These are phyloP conservation scores for Phyllotis vaccarum DNA, from an alignment of 2,797 vertebrate species.

Conservation along the genomic window DNA sequence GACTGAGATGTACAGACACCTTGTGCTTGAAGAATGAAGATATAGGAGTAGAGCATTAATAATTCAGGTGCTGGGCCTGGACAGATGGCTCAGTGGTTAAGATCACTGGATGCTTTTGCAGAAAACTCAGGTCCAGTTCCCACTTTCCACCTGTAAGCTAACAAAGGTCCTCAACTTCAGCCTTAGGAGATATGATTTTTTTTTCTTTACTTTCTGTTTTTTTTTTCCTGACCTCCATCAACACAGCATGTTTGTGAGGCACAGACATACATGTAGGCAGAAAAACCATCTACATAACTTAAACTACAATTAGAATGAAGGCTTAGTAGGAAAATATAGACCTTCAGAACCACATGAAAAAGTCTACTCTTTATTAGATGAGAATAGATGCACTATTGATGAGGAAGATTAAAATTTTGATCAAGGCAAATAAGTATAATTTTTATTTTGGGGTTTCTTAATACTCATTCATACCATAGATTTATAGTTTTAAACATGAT, in stretches of 20 bases:
- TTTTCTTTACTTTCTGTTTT: too few species aligned
- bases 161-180: neutral
- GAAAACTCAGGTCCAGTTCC: neutral
- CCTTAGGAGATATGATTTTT: neutral
- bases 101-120: neutral
- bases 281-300: neutral
- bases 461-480: conserved; percentile 38
- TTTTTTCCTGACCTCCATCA: neutral
- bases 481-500: conserved; percentile 41
- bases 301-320: neutral
- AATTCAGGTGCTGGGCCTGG: neutral
- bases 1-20: neutral
- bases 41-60: neutral
- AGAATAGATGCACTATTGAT: neutral
- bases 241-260: neutral
- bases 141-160: too few species aligned
- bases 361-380: neutral
- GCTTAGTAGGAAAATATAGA: neutral
- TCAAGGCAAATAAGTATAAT: conserved; percentile 48
- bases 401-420: conserved; percentile 57
- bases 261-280: neutral
- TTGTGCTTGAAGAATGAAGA: neutral
- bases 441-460: conserved; percentile 62
- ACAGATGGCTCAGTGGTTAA: neutral
- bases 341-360: neutral